Evolutionary conservation across 2,113 vertebrate genomes (phyloP).

Genomic region (Centrocercus urophasianus): DNA sequence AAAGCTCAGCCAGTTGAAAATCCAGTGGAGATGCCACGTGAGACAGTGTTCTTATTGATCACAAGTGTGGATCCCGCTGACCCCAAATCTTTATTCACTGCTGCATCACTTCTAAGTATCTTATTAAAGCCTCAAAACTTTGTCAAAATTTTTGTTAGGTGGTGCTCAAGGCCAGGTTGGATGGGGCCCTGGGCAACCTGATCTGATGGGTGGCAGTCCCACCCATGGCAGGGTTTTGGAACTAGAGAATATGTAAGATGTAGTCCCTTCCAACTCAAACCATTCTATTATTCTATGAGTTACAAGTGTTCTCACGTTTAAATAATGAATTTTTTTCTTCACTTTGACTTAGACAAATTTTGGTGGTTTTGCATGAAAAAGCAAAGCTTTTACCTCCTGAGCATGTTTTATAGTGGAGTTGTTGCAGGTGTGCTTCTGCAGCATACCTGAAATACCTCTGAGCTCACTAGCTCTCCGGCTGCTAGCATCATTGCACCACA

Average conservation of each 20-base stretch:
- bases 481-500: neutral
- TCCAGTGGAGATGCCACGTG: rapidly evolving
- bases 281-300: neutral
- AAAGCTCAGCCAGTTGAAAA: neutral
- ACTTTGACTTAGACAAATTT: neutral
- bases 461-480: neutral
- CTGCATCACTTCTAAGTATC: neutral
- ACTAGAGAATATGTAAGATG: neutral
- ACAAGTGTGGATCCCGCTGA: neutral
- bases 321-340: neutral
- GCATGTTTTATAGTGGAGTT: neutral
- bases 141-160: neutral
- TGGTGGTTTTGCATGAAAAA: neutral
- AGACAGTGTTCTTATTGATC: neutral
- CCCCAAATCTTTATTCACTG: neutral
- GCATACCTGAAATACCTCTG: neutral
- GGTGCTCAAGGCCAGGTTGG: neutral
- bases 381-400: neutral
- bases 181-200: neutral
- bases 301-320: neutral
- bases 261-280: neutral
- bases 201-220: neutral
- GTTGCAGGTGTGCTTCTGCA: neutral
- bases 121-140: neutral
- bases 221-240: neutral